Evolutionary conservation across 2,888 invertebrate genomes (phyloP).

Genomic region (Brachypterus glaber): DNA sequence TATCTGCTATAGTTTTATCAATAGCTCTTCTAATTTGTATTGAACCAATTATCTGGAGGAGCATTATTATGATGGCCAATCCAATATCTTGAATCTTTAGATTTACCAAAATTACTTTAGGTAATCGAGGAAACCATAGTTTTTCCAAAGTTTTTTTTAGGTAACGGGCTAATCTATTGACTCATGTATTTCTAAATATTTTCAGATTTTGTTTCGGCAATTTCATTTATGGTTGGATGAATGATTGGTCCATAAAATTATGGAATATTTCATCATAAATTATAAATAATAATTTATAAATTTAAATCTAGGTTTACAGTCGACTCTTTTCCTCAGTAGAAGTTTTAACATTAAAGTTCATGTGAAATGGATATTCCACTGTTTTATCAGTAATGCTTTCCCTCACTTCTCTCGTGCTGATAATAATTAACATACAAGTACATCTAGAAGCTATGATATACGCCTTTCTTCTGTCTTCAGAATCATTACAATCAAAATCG

Average conservation of each 20-base stretch:
- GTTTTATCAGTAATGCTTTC: constrained; percentile 27
- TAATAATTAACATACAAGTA: constrained; percentile 33
- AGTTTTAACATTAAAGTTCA: constrained; percentile 22
- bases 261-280: too few relatives aligned
- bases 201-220: too few relatives aligned
- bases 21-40: constrained; percentile 23
- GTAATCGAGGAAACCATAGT: too few relatives aligned
- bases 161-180: too few relatives aligned
- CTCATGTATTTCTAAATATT: too few relatives aligned
- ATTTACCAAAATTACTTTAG: constrained; percentile 22
- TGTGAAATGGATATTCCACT: constrained; percentile 30
- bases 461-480: constrained; percentile 33
- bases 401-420: constrained; percentile 27
- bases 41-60: constrained; percentile 36
- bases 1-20: constrained; percentile 24
- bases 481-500: constrained; percentile 33
- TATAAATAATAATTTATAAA: too few relatives aligned
- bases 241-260: too few relatives aligned
- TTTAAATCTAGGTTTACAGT: too few relatives aligned
- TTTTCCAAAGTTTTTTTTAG: too few relatives aligned
- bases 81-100: constrained; percentile 26
- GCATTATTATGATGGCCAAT: constrained; percentile 31
- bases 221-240: constrained; percentile 32
- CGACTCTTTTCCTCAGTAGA: too few relatives aligned
- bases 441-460: constrained; percentile 37